phyloP scores from a whole-genome alignment of 2,113 vertebrate genomes.

The Serinus canaria region DNA sequence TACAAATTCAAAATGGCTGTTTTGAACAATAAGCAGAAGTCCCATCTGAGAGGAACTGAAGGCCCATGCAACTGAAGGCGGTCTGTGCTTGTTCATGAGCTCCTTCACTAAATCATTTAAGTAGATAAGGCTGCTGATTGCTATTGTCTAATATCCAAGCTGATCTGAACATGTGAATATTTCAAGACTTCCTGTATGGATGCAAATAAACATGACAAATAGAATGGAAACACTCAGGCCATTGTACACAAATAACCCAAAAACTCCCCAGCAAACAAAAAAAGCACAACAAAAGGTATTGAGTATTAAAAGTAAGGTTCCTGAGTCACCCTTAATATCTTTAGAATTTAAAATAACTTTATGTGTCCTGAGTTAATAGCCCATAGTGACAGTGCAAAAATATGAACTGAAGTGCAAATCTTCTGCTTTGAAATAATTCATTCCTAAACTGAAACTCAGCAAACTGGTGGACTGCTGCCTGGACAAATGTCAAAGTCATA shows the following conservation, averaged over 20 bases:
- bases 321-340: not conserved
- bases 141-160: not conserved
- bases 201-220: not conserved
- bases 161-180: not conserved
- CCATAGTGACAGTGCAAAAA: not conserved
- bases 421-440: not conserved
- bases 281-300: not conserved
- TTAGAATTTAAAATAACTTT: not conserved
- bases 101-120: not conserved
- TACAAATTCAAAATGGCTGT: not conserved
- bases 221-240: not conserved
- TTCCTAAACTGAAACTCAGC: not conserved
- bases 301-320: not conserved
- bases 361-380: not conserved
- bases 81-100: fast-evolving
- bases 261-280: not conserved
- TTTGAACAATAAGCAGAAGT: not conserved
- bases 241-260: not conserved
- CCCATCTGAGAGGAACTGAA: too few species aligned
- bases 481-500: not conserved
- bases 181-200: not conserved
- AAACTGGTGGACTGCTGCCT: not conserved
- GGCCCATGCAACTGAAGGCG: fast-evolving
- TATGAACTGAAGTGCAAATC: not conserved
- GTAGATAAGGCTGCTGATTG: not conserved